Base-by-base conservation (phyloP, 2,888 invertebrate genomes). In the Laspeyria flexula region DNA sequence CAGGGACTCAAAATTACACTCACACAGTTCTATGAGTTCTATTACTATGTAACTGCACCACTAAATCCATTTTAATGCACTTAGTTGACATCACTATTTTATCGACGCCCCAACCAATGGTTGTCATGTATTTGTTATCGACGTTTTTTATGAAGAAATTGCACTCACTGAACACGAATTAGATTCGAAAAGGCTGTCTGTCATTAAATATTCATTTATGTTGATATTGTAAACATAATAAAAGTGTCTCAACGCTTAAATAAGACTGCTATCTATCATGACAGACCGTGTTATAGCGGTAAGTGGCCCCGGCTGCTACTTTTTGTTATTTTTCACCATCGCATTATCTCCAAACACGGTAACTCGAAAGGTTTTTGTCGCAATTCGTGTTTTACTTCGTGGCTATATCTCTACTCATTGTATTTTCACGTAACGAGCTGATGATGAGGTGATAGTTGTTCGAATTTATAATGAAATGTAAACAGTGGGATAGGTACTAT, bases 271-370 rank as follows among this genome's bases (percentile, higher is more conserved):
- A 38, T 29, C 25, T 34, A 73, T 55, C 45, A 90, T 90, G 88
- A 71, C 83, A 45, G 90, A 90, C 49, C 83, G 89, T 68, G 73
- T 84, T 15, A 89, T 89, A 69, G 86, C 90, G 58, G 90, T 90
- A 75, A 83, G 88, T 82, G 58, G 39, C 43, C 43, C 23, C 11
- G 43, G 12, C 51, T 42, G 39, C 48, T 51, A 46, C 43, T 33
- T 55, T 53, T 39, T 44, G 39, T 56, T 60, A 60, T 39, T 42
- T 52, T 62, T 56, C 57, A 43, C 33, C 44, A 46, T 45, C 27
- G 34, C 18, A 60, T 60, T 65, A 56, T 57, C 62, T 63, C 41
- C 54, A 71, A 71, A 69, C 61, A 64, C 48, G 46, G 64, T 53
- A 72, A 76, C 71, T 73, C 74, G 75, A 74, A 59, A 49, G 41